Conservation (phyloP, 2,797 vertebrate genomes). For the Alosa sapidissima region DNA sequence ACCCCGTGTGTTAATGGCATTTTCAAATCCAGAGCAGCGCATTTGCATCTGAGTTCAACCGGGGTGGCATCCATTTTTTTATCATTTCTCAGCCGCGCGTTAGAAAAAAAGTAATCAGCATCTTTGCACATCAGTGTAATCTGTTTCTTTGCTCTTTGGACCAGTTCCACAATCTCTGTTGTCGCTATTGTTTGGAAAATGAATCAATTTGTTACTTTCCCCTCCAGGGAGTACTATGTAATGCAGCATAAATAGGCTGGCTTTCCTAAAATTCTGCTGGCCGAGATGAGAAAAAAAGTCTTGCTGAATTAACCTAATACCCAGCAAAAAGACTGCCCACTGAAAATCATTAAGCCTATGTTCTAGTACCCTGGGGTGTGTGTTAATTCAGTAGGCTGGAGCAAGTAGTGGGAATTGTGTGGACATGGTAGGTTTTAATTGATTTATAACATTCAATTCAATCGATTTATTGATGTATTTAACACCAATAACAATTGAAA, state of each 20-base stretch:
- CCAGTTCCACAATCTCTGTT: slow-evolving; percentile 34
- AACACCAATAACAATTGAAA: no score
- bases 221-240: slow-evolving; percentile 32
- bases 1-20: slow-evolving; percentile 2
- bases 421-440: no score
- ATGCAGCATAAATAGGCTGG: slow-evolving; percentile 20
- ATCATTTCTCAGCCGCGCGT: slow-evolving; percentile 1
- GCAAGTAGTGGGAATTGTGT: no score
- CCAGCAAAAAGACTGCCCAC: background rate
- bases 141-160: slow-evolving; percentile 37
- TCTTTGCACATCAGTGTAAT: slow-evolving; percentile 27
- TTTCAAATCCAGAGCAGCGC: slow-evolving; percentile 19
- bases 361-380: background rate
- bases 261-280: background rate
- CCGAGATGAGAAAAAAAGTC: background rate
- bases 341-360: background rate
- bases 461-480: no score
- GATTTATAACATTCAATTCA: no score
- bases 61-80: slow-evolving; percentile 28
- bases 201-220: slow-evolving; percentile 40
- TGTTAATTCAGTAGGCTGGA: no score
- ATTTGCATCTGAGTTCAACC: slow-evolving; percentile 35
- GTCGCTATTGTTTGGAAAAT: slow-evolving; percentile 40
- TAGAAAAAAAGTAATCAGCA: slow-evolving; percentile 17
- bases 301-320: background rate